Base-by-base conservation (phyloP, 2,888 invertebrate species). In the Plagodis dolabraria region DNA sequence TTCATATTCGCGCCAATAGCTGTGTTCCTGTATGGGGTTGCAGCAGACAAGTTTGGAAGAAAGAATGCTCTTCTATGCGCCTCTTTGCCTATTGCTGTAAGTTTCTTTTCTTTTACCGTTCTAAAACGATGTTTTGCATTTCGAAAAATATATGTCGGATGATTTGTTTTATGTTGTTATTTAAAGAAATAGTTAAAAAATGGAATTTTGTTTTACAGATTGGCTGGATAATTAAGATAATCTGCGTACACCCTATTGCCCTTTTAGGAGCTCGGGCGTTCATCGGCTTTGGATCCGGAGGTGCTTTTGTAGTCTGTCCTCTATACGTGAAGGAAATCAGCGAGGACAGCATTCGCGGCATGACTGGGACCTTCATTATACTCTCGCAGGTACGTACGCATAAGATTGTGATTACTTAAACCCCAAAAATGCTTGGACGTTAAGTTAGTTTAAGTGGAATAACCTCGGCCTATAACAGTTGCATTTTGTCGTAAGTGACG, bases 1-100 rank as follows among this genome's bases (percentile, higher is more conserved):
- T 93, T 93, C 65, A 87, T 94, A 42, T 94, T 94, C 46, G 94
- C 93, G 0, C 89, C 94, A 0, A 79, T 92, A 8, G 94, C 94
- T 0, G 94, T 94, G 0, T 92, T 94, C 60, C 70, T 93, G 0
- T 94, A 88, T 68, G 94, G 94, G 0, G 81, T 85, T 0, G 83
- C 92, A 0, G 91, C 93, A 0, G 93, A 94, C 55, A 88, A 72
- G 52, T 89, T 89, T 65, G 94, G 94, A 0, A 77, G 94, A 46
- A 94, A 94, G 67, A 86, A 82, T 0, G 90, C 94, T 0, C 57
- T 92, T 54, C 58, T 92, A 0, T 85, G 79, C 36, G 82, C 84
- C 0, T 85, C 92, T 5, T 9, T 90, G 5, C 91, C 92, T 11
- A 85, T 91, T 52, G 80, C 84, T 57, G 92, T 92, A 59, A 86